phyloP scores from a whole-genome alignment of 2,888 invertebrate species.

The Lasioglossum calceatum region DNA sequence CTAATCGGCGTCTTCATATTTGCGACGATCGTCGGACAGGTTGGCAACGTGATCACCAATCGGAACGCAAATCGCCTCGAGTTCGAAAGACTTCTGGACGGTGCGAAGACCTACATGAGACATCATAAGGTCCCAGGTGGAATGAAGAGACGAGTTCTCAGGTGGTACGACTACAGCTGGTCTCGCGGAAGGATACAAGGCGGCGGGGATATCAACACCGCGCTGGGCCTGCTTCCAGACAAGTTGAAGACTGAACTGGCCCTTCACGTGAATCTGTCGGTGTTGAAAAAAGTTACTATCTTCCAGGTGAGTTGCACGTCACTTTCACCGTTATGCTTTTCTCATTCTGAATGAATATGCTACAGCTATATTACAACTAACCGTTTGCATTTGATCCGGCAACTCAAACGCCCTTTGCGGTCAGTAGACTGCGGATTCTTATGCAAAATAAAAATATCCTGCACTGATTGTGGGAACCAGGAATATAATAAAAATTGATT shows the following conservation, averaged over 20 bases:
- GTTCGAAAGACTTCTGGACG: conserved; percentile 97
- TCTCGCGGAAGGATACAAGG: conserved; percentile 98
- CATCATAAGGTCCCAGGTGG: conserved; percentile 98
- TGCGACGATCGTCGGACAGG: conserved; percentile 98
- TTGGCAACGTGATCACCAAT: conserved; percentile 98
- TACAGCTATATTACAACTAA: too few relatives aligned
- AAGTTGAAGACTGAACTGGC: conserved; percentile 98
- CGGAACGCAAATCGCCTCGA: conserved; percentile 97
- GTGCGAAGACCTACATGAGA: conserved; percentile 98
- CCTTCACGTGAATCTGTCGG: conserved; percentile 97
- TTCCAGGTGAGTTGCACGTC: conserved; percentile 89
- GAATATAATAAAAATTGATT: too few relatives aligned
- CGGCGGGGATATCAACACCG: conserved; percentile 98
- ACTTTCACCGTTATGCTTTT: not conserved
- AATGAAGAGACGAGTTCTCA: conserved; percentile 97
- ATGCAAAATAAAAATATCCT: too few relatives aligned
- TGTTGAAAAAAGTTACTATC: conserved; percentile 93
- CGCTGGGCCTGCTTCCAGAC: conserved; percentile 95
- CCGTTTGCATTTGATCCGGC: too few relatives aligned
- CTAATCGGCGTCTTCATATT: conserved; percentile 99
- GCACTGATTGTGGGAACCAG: too few relatives aligned
- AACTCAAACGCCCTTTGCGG: too few relatives aligned
- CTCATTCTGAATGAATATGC: not conserved
- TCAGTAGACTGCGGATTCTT: too few relatives aligned
- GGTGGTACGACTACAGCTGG: conserved; percentile 99